phyloP scores from a whole-genome alignment of 1,140 invertebrate genomes.

The Atta texana region DNA sequence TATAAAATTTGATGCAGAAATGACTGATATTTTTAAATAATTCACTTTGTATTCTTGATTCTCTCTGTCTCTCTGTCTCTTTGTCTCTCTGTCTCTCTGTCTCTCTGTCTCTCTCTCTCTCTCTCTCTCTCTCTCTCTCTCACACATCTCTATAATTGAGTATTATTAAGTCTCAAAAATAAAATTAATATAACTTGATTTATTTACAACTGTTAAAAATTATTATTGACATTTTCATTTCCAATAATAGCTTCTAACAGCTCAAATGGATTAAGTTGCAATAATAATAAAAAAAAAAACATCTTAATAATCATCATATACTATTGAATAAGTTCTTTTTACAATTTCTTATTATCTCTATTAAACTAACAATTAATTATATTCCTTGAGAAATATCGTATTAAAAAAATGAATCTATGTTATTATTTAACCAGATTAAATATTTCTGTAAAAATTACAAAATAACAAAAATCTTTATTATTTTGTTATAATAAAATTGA shows the following conservation, averaged over 20 bases:
- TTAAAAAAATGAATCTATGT: neutral
- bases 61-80: too few relatives aligned
- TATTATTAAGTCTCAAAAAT: neutral
- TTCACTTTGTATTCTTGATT: neutral
- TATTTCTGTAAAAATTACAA: neutral
- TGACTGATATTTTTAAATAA: conserved; percentile 8
- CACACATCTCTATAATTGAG: neutral
- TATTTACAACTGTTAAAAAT: too few relatives aligned
- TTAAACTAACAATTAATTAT: conserved; percentile 7
- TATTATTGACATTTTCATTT: neutral
- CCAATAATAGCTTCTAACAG: neutral
- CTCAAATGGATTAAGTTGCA: neutral
- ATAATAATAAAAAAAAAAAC: neutral
- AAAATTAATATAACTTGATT: too few relatives aligned
- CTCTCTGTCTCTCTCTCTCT: too few relatives aligned
- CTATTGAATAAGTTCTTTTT: neutral
- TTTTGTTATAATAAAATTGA: neutral
- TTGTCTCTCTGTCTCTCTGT: too few relatives aligned
- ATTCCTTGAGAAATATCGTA: neutral
- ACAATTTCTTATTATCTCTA: neutral
- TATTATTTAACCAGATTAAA: neutral
- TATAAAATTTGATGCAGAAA: conserved; percentile 6
- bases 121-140: too few relatives aligned
- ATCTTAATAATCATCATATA: neutral
- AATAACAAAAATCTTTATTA: neutral